Evolutionary conservation across 2,888 invertebrate genomes (phyloP).

Genomic region (Himalopsyche tibetana): DNA sequence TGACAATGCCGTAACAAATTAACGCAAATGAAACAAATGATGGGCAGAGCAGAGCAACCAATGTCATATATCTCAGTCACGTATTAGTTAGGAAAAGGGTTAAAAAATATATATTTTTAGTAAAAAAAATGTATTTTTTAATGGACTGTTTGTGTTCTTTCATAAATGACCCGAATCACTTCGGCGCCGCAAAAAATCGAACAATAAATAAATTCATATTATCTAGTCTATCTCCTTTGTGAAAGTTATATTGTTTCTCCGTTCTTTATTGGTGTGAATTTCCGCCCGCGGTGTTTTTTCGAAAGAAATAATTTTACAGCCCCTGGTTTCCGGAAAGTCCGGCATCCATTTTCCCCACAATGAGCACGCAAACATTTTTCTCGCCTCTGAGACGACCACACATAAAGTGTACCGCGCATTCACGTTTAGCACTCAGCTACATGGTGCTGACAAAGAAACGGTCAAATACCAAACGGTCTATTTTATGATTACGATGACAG

Average conservation of each 20-base stretch:
- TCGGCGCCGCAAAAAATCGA: neutral
- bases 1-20: too few species aligned
- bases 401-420: neutral
- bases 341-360: conserved; percentile 30
- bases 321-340: conserved; percentile 31
- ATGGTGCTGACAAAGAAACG: neutral
- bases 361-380: conserved; percentile 34
- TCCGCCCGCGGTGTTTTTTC: conserved; percentile 4
- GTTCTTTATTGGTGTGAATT: conserved; percentile 17
- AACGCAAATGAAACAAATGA: too few species aligned
- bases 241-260: conserved; percentile 18
- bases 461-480: too few species aligned
- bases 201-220: conserved; percentile 26
- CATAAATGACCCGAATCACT: neutral
- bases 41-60: too few species aligned
- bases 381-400: neutral
- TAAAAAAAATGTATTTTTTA: too few species aligned
- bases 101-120: too few species aligned
- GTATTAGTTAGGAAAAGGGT: too few species aligned
- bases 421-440: neutral
- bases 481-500: too few species aligned
- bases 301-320: conserved; percentile 20
- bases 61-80: too few species aligned
- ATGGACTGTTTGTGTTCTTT: neutral
- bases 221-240: conserved; percentile 30